A percentile compares a stretch with the other conserved stretches of the same genome.
Evolutionary conservation across 2,113 vertebrate genomes (phyloP).

Genomic region (Laticauda laticaudata): DNA sequence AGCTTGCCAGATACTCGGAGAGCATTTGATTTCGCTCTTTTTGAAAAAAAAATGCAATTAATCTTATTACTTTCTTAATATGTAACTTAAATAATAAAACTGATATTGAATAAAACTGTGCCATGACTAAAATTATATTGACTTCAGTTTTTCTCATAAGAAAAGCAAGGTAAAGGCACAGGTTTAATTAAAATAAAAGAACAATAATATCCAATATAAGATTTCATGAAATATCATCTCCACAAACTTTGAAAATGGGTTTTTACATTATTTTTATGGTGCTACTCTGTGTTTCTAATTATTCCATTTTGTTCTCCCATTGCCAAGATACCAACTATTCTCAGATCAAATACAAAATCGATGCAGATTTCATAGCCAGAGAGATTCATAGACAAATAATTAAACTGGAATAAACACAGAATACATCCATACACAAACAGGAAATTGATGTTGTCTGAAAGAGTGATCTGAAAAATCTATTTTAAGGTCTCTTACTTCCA

Average conservation of each 20-base stretch:
- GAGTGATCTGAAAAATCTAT: conserved; percentile 1
- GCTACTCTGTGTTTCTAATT: background rate
- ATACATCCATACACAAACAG: background rate
- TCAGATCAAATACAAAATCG: background rate
- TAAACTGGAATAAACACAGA: conserved; percentile 34
- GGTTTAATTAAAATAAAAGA: background rate
- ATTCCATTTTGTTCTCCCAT: background rate
- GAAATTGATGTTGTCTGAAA: conserved; percentile 3
- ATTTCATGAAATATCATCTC: background rate
- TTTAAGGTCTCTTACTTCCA: background rate
- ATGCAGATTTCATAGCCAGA: background rate
- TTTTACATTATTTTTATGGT: background rate
- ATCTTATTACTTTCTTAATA: background rate
- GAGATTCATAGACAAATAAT: conserved; percentile 56
- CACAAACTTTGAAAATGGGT: background rate
- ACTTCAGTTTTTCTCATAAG: background rate
- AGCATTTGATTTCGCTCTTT: background rate
- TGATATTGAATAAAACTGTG: background rate
- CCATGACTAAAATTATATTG: background rate
- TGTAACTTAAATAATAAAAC: background rate
- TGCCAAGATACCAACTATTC: background rate
- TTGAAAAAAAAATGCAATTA: background rate
- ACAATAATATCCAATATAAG: background rate
- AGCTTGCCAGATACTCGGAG: background rate
- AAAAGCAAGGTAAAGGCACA: background rate